Evolutionary conservation across 2,888 invertebrate genomes (phyloP).

Genomic region (Colostygia pectinataria): DNA sequence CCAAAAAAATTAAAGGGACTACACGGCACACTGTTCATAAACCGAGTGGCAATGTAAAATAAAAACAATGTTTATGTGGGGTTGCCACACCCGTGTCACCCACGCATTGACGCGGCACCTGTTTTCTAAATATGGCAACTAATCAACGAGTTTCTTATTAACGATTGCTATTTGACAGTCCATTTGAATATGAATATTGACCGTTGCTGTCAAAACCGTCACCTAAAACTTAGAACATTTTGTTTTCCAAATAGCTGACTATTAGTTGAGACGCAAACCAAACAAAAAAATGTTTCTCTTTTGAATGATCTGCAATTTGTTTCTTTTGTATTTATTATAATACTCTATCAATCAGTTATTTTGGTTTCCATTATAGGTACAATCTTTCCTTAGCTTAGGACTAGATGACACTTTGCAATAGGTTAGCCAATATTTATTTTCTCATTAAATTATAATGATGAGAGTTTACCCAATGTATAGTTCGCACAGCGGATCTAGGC

Average conservation of each 20-base stretch:
- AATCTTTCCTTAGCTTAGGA: too few relatives aligned
- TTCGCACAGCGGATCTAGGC: too few relatives aligned
- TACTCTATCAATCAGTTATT: too few relatives aligned
- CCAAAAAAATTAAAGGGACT: slow-evolving; percentile 38
- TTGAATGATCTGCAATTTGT: too few relatives aligned
- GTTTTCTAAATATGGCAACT: slow-evolving; percentile 36
- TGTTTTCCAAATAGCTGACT: not conserved
- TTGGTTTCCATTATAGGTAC: too few relatives aligned
- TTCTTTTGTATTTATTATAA: too few relatives aligned
- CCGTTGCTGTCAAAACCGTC: slow-evolving; percentile 14
- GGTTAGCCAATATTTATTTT: too few relatives aligned
- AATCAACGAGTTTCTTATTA: slow-evolving; percentile 38
- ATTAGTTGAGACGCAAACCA: too few relatives aligned
- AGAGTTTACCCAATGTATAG: too few relatives aligned
- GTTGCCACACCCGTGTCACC: slow-evolving; percentile 68
- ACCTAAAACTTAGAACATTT: slow-evolving; percentile 2
- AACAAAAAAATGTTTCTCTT: too few relatives aligned
- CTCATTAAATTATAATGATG: too few relatives aligned
- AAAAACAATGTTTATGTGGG: slow-evolving; percentile 54
- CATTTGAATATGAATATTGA: slow-evolving; percentile 16
- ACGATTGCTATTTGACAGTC: slow-evolving; percentile 25
- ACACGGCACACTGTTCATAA: slow-evolving; percentile 50
- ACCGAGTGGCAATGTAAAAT: slow-evolving; percentile 60
- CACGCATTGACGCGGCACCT: slow-evolving; percentile 48
- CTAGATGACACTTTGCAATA: too few relatives aligned